Evolutionary conservation across 2,888 invertebrate genomes (phyloP).

Genomic region (Idaea aversata): DNA sequence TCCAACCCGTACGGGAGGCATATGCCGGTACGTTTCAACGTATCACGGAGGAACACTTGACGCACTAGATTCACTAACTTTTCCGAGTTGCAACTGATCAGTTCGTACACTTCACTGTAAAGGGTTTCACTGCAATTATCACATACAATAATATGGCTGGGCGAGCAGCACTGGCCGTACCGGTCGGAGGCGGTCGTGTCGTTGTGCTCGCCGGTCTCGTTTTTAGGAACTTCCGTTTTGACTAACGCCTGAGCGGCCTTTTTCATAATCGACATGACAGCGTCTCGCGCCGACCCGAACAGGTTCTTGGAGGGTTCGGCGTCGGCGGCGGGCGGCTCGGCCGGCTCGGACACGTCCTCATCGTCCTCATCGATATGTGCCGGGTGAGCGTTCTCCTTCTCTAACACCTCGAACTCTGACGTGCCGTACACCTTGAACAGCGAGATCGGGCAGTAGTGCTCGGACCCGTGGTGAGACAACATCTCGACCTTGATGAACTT

Average conservation of each 20-base stretch:
- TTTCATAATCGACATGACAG: slow-evolving; percentile 94
- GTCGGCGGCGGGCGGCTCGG: slow-evolving; percentile 68
- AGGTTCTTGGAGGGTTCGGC: slow-evolving; percentile 84
- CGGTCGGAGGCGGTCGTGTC: slow-evolving; percentile 65
- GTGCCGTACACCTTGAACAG: slow-evolving; percentile 96
- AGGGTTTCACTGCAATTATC: slow-evolving; percentile 86
- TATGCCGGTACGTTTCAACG: slow-evolving; percentile 81
- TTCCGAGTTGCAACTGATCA: slow-evolving; percentile 85
- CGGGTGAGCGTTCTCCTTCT: slow-evolving; percentile 88
- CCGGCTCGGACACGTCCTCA: slow-evolving; percentile 83
- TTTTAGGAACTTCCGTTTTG: slow-evolving; percentile 84
- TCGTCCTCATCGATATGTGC: slow-evolving; percentile 83
- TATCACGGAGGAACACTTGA: slow-evolving; percentile 80
- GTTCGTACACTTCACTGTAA: slow-evolving; percentile 85
- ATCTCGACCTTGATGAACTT: slow-evolving; percentile 96
- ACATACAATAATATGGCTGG: slow-evolving; percentile 87
- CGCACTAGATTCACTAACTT: slow-evolving; percentile 82
- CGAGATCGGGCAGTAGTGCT: slow-evolving; percentile 99
- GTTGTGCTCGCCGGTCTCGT: slow-evolving; percentile 75
- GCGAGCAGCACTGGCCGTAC: slow-evolving; percentile 84
- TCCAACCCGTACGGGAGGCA: slow-evolving; percentile 83
- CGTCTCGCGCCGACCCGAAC: slow-evolving; percentile 93
- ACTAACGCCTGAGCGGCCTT: slow-evolving; percentile 93
- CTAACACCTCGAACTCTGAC: slow-evolving; percentile 93
- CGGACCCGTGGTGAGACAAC: slow-evolving; percentile 95